Evolutionary conservation across 2,888 invertebrate genomes (phyloP).

Genomic region (Thereva nobilitata): DNA sequence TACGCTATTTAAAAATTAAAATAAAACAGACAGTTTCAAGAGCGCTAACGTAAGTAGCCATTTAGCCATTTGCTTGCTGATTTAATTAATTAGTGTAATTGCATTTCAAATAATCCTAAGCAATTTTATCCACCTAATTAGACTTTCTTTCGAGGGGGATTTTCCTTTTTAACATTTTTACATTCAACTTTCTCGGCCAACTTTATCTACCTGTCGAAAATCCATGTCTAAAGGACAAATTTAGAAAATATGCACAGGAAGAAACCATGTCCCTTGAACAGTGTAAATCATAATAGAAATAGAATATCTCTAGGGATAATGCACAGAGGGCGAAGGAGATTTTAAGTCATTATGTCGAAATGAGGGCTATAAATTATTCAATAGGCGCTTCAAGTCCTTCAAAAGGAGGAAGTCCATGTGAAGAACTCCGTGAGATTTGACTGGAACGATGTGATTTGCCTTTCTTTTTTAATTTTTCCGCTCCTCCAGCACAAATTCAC

Average conservation of each 20-base stretch:
- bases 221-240: constrained; percentile 10
- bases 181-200: constrained; percentile 2
- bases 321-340: not conserved
- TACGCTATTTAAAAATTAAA: too few relatives aligned
- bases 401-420: constrained; percentile 3
- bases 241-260: not conserved
- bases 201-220: constrained; percentile 20
- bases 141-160: constrained; percentile 26
- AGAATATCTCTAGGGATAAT: too few relatives aligned
- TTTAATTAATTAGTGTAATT: constrained; percentile 41
- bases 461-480: too few relatives aligned
- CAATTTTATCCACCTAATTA: constrained; percentile 41
- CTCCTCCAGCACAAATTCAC: too few relatives aligned
- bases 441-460: too few relatives aligned
- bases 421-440: not conserved
- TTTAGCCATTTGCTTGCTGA: constrained; percentile 20
- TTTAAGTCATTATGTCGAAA: not conserved
- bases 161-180: constrained; percentile 14
- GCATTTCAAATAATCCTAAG: constrained; percentile 36
- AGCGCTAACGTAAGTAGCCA: not conserved
- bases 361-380: not conserved
- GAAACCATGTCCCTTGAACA: constrained; percentile 18
- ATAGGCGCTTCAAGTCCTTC: not conserved
- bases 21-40: not conserved
- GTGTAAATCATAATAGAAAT: constrained; percentile 18